Conservation (phyloP, 2,113 vertebrate species). For the Rhadina sibilatrix region DNA sequence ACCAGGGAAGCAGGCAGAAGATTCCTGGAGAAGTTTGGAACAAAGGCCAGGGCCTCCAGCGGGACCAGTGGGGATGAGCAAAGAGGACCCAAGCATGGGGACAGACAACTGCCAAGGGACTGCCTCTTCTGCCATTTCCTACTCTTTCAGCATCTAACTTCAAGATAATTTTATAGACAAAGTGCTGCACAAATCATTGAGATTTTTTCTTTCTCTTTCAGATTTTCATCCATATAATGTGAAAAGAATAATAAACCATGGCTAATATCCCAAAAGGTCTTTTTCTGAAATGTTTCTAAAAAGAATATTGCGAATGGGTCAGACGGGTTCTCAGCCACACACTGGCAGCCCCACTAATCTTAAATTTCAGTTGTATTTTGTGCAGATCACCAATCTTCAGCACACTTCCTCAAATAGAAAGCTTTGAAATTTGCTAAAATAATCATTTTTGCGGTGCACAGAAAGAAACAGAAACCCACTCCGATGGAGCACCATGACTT, state of each 20-base stretch:
- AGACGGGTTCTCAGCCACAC: neutral
- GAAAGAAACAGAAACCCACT: neutral
- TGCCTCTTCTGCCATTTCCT: neutral
- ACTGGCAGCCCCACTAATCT: neutral
- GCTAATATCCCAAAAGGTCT: neutral
- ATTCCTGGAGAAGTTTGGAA: neutral
- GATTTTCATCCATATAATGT: neutral
- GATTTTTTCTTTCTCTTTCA: neutral
- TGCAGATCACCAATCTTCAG: neutral
- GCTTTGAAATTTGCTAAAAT: neutral
- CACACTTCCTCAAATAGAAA: neutral
- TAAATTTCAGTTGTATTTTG: neutral
- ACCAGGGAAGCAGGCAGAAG: neutral
- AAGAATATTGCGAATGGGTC: neutral
- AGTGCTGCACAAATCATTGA: neutral
- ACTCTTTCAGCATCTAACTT: neutral
- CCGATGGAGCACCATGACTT: neutral
- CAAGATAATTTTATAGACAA: neutral
- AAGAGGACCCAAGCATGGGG: neutral
- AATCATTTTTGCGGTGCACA: neutral
- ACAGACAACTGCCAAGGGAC: neutral
- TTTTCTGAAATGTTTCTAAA: neutral
- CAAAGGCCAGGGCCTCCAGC: neutral
- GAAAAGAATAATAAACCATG: neutral
- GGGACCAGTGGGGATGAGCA: neutral